Base-by-base conservation (phyloP, 2,113 vertebrate genomes). In the Vulpes vulpes region DNA sequence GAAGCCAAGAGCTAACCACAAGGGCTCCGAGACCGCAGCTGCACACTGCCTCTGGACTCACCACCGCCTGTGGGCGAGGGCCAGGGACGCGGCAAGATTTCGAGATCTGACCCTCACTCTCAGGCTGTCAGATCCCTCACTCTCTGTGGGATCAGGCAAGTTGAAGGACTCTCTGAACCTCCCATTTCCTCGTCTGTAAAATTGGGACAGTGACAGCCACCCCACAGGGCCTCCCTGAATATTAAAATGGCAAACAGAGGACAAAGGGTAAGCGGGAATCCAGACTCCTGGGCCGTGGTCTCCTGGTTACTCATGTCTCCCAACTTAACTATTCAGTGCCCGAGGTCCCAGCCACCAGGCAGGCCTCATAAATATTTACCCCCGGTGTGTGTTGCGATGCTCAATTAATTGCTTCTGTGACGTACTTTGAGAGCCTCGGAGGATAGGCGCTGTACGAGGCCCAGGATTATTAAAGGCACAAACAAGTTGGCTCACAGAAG, bases 281-380 rank as follows among this genome's bases (percentile, higher is more conserved):
- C 38, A 83, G 74, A 64, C 55, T 10, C 15, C 0, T 0, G 11
- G 49, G 53, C 91, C 5, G 11, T 9, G 83, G 76, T 81, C 73
- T 87, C 89, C 93, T 67, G 83, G 92, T 85, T 71, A 91, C 96
- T 11, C 30, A 7, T 0, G 5, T 16, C 74, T 88, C 51, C 23
- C 59, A 4, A 71, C 25, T 94, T 82, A 55, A 57, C 80, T 49
- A 8, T 53, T 19, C 64, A n/a, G 38, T 19, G 71, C 79, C 96
- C 12, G 0, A 4, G 5, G 25, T 76, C 91, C 71, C 96, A 53
- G 60, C 94, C 91, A 51, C 91, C 57, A 89, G 2, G 5, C 1
- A n/a, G 82, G 59, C 71, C 96, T 95, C 97, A 97, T 80, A 98
- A 98, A 97, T 98, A 98, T 97, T 98, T 98, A 98, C 96, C 43